Evolutionary conservation across 2,113 vertebrate species (phyloP).

Genomic region (Laterallus jamaicensis): DNA sequence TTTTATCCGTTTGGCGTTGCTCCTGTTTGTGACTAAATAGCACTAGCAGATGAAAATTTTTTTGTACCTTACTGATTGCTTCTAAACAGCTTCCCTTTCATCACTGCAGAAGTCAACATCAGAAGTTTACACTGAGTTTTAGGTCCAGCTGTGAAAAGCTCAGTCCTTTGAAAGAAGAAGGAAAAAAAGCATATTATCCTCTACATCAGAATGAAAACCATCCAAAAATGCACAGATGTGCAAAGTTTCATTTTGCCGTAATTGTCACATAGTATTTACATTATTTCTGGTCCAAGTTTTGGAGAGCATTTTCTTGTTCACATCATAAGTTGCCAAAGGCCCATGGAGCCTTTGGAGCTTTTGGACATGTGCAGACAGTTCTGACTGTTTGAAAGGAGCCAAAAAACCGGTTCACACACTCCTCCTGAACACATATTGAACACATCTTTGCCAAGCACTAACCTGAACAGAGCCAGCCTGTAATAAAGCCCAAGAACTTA

Average conservation of each 20-base stretch:
- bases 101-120: neutral
- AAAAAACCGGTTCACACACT: neutral
- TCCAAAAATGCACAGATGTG: neutral
- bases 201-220: neutral
- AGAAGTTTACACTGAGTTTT: neutral
- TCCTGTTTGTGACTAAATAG: neutral
- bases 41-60: neutral
- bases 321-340: neutral
- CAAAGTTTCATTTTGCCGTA: neutral
- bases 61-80: neutral
- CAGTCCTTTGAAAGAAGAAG: neutral
- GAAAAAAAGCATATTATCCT: neutral
- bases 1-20: neutral
- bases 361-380: neutral
- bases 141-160: neutral
- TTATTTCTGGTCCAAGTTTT: neutral
- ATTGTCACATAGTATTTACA: neutral
- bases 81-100: neutral
- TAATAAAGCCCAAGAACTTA: slow-evolving; percentile 13
- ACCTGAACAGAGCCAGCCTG: slow-evolving; percentile 17
- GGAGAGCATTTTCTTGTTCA: neutral
- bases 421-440: neutral
- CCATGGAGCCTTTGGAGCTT: neutral
- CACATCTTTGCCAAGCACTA: slow-evolving; percentile 6
- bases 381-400: slow-evolving; percentile 11